phyloP scores from a whole-genome alignment of 2,113 vertebrate species.

The Dunckerocampus dactyliophorus region DNA sequence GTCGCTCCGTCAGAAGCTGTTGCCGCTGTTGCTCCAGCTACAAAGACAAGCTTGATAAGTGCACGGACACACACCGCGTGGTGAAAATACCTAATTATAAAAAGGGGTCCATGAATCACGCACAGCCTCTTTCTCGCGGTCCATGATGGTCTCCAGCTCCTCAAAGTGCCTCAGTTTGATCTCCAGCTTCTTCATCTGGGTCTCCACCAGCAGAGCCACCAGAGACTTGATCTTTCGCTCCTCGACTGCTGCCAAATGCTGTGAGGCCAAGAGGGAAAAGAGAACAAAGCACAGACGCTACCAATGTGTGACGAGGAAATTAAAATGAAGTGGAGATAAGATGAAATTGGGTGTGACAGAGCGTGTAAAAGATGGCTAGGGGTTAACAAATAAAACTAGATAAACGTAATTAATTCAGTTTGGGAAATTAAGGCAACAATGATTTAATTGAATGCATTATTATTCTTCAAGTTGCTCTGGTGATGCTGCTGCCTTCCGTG shows the following conservation, averaged over 20 bases:
- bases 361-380: not conserved
- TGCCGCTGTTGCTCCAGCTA: constrained; percentile 96
- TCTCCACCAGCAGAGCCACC: constrained; percentile 93
- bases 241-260: constrained; percentile 95
- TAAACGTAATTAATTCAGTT: not conserved
- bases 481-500: too few species aligned
- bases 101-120: constrained; percentile 26
- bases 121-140: constrained; percentile 93
- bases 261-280: not conserved
- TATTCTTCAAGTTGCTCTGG: too few species aligned
- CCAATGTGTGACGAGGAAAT: not conserved
- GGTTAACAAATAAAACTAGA: not conserved
- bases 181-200: constrained; percentile 98
- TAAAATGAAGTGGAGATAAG: not conserved
- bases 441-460: too few species aligned
- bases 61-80: not conserved
- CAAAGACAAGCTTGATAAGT: not conserved
- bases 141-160: constrained; percentile 98
- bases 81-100: too few species aligned
- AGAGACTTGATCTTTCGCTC: constrained; percentile 96
- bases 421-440: too few species aligned
- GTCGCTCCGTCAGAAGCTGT: constrained; percentile 89
- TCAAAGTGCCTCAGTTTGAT: constrained; percentile 98
- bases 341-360: constrained; percentile 16
- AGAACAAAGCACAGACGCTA: not conserved